These are phyloP conservation scores for Betta splendens DNA, from an alignment of 2,797 vertebrate species.

Conservation along the genomic window DNA sequence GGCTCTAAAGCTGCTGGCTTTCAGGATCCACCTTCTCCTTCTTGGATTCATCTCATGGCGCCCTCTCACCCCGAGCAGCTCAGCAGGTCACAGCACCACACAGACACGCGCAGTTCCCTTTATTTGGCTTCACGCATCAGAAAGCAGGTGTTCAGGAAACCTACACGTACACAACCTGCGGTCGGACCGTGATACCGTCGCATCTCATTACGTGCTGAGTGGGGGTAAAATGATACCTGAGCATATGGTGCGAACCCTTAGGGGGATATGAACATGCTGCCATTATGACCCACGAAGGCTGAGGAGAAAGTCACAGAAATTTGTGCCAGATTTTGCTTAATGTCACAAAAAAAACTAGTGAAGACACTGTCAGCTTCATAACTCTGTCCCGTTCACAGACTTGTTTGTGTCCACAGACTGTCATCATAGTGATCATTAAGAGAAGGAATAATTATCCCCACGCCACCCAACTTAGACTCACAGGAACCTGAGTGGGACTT, in stretches of 20 bases:
- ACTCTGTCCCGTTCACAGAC: conserved; percentile 1
- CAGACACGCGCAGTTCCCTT: conserved; percentile 39
- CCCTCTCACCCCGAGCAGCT: conserved; percentile 40
- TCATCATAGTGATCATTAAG: conserved; percentile 7
- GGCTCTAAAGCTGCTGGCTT: conserved; percentile 49
- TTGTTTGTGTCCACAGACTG: neutral
- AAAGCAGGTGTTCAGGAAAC: conserved; percentile 56
- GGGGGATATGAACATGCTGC: conserved; percentile 40
- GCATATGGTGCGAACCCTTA: conserved; percentile 38
- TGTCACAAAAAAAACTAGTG: conserved; percentile 15
- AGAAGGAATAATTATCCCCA: conserved; percentile 1
- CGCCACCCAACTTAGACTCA: conserved; percentile 13
- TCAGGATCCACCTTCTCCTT: conserved; percentile 18
- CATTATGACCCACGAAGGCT: conserved; percentile 32
- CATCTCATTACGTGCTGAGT: conserved; percentile 28
- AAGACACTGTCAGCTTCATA: conserved; percentile 2
- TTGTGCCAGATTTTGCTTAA: conserved; percentile 20
- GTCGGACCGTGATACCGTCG: conserved; percentile 1
- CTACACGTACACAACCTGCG: neutral
- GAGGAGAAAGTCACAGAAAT: conserved; percentile 23
- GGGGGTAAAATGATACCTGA: conserved; percentile 41
- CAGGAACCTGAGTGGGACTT: conserved; percentile 23
- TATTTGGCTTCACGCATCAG: conserved; percentile 36
- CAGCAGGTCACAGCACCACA: conserved; percentile 41
- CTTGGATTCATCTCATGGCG: conserved; percentile 44